These are phyloP conservation scores for Lemur catta DNA, from an alignment of 2,797 vertebrate genomes.

Conservation along the genomic window DNA sequence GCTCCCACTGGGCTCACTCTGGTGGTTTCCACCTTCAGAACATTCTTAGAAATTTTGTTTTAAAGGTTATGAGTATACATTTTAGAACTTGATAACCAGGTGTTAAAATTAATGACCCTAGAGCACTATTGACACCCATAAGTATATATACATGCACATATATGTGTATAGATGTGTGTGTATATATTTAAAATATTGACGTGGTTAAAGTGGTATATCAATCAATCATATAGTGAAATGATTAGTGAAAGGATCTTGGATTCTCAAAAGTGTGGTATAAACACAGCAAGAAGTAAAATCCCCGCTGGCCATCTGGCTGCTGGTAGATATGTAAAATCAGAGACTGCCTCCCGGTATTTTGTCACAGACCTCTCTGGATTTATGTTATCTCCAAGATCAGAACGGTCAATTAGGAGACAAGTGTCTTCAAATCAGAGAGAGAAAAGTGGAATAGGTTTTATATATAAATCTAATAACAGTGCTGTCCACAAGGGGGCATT, in stretches of 20 bases:
- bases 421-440: background rate
- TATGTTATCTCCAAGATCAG: background rate
- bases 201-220: background rate
- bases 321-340: background rate
- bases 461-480: background rate
- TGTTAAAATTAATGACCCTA: background rate
- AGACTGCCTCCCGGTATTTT: background rate
- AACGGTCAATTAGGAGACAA: background rate
- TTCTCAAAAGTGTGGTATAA: background rate
- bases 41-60: background rate
- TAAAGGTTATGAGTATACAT: background rate
- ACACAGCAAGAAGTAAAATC: background rate
- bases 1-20: background rate
- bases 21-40: background rate
- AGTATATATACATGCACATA: background rate
- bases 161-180: background rate
- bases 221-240: background rate
- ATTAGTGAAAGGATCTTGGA: background rate
- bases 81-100: background rate
- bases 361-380: background rate
- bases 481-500: conserved; percentile 80
- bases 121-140: background rate
- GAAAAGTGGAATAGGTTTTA: background rate
- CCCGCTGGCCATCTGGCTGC: background rate
- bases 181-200: background rate